These are phyloP conservation scores for Hiodon tergisus DNA, from an alignment of 2,113 vertebrate species.

Conservation along the genomic window DNA sequence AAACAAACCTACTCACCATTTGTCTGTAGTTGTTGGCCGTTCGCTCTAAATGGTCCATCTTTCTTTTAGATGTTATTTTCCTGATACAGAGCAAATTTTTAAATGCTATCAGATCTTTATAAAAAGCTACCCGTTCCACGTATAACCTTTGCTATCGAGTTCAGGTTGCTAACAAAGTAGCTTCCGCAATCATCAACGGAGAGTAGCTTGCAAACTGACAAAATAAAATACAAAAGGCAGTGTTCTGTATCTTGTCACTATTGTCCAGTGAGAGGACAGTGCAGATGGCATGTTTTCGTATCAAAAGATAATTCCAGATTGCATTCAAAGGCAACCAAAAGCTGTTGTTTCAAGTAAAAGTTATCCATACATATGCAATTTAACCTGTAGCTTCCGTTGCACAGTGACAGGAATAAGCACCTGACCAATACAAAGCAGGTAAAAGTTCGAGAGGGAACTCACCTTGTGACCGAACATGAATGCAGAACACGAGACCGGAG, in stretches of 20 bases:
- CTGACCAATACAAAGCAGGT: conserved; percentile 10
- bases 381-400: not conserved
- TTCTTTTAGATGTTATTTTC: conserved; percentile 70
- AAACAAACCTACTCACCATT: conserved; percentile 63
- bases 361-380: not conserved
- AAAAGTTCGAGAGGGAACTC: conserved; percentile 27
- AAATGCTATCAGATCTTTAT: not conserved
- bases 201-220: too few species aligned
- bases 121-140: too few species aligned
- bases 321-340: not conserved
- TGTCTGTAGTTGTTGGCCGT: conserved; percentile 78
- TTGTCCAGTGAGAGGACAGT: not conserved
- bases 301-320: not conserved
- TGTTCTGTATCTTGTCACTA: too few species aligned
- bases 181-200: too few species aligned
- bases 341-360: not conserved
- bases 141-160: too few species aligned
- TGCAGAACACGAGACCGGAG: conserved; percentile 38
- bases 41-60: conserved; percentile 82
- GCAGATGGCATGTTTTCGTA: conserved; percentile 3
- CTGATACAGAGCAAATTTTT: conserved; percentile 48
- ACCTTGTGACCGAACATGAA: conserved; percentile 58
- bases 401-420: not conserved
- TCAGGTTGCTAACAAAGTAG: too few species aligned
- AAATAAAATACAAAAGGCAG: too few species aligned